Base-by-base conservation (phyloP, 1,140 invertebrate genomes). In the Caenorhabditis briggsae region DNA sequence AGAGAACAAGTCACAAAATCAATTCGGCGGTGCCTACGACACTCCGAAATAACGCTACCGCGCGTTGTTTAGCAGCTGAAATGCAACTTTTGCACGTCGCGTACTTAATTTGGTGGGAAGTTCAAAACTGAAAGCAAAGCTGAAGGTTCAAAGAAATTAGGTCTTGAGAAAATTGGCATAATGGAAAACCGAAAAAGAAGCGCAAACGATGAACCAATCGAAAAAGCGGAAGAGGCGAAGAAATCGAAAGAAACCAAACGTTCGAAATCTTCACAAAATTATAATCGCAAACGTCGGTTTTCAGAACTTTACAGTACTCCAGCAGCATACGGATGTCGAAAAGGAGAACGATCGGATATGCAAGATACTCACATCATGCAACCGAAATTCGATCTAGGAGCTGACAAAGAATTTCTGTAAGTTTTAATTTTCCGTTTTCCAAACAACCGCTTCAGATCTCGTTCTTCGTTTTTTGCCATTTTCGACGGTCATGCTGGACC, bases 281-380 rank as follows among this genome's bases (percentile, higher is more conserved):
- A 50, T 14, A 25, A 82, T 53, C 50, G 2, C 12, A 11, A 53
- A 53, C 1, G 3, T 33, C 33, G 12, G 1, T 58, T 25, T 84
- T 25, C 14, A 59, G 46, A 64, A 23, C 59, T 58, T 9, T 14
- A 23, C 41, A 46, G 18, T 14, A 78, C 46, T 55, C 43, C 78
- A 0, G 61, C 82, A 2, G 86, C 85, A 9, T 53, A 56, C 9
- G 83, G 82, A 9, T 23, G 84, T 46, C 50, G 83, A 53, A 50
- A 84, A 48, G 86, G 86, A 46, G 86, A 87, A 85, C 50, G 86
- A 48, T 53, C 53, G 2, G 86, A 87, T 20, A 87, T 87, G 86
- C 82, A 87, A 41, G 86, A 87, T 20, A 46, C 50, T 33, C 82
- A 87, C 20, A 23, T 87, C 11, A 8, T 82, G 58, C 5, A 20